Evolutionary conservation across 1,140 invertebrate genomes (phyloP).

Genomic region (Apis florea): DNA sequence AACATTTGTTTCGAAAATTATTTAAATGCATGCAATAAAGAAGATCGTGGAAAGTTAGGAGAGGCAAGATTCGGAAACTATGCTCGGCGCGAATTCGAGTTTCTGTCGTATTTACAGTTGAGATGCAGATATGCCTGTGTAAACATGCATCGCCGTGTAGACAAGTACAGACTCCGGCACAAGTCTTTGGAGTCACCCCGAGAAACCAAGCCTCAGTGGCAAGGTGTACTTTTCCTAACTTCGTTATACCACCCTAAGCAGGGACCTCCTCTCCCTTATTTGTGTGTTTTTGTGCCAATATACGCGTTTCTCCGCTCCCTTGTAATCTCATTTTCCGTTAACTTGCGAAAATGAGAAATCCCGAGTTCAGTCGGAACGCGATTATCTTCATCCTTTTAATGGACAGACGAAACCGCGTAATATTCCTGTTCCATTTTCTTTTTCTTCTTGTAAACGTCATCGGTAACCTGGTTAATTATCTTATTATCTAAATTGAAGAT

Average conservation of each 20-base stretch:
- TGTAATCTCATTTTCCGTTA: conserved; percentile 14
- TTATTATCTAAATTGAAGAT: not conserved
- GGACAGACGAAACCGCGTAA: not conserved
- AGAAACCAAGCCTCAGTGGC: not conserved
- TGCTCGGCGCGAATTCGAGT: not conserved
- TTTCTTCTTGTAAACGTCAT: not conserved
- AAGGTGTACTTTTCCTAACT: conserved; percentile 31
- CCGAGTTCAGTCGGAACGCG: not conserved
- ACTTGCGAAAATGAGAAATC: conserved; percentile 9
- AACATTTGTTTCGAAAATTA: not conserved
- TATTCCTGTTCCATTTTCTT: not conserved
- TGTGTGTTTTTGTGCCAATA: conserved; percentile 26
- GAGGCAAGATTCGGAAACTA: conserved; percentile 12
- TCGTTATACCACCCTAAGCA: conserved; percentile 4
- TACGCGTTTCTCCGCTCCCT: not conserved
- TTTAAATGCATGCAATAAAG: not conserved
- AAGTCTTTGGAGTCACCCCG: conserved; percentile 5
- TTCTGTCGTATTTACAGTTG: conserved; percentile 42
- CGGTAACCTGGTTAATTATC: not conserved
- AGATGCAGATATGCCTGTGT: conserved; percentile 49
- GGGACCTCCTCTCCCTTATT: not conserved
- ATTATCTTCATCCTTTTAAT: conserved; percentile 10
- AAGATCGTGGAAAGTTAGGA: not conserved
- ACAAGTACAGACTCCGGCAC: not conserved
- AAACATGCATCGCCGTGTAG: conserved; percentile 38